Percentiles rank a stretch among this genome's conserved stretches.
phyloP scores from a whole-genome alignment of 2,888 invertebrate genomes.

The Platycheirus rosarum region DNA sequence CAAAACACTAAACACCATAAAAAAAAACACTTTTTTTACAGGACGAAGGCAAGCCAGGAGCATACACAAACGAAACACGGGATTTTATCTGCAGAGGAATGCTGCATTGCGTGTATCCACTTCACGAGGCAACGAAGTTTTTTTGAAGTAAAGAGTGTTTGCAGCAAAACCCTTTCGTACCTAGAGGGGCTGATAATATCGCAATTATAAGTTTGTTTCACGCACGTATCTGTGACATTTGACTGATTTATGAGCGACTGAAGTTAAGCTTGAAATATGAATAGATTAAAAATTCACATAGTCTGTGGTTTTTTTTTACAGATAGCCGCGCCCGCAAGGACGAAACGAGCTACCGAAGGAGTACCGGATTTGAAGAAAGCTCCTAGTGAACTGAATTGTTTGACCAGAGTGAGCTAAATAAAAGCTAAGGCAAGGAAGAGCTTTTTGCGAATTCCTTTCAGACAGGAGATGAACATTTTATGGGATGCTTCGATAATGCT shows the following conservation, averaged over 20 bases:
- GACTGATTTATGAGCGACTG: conserved; percentile 2
- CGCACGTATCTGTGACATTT: conserved; percentile 39
- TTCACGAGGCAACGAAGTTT: conserved; percentile 37
- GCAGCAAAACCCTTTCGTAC: conserved; percentile 43
- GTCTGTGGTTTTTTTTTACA: conserved; percentile 9
- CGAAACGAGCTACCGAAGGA: conserved; percentile 38
- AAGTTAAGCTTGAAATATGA: conserved; percentile 21
- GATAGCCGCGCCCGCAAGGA: conserved; percentile 68
- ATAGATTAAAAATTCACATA: conserved; percentile 29
- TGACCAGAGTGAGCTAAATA: conserved; percentile 60
- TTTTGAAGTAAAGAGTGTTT: conserved; percentile 49
- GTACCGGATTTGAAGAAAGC: conserved; percentile 72
- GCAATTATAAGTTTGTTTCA: conserved; percentile 15
- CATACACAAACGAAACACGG: conserved; percentile 60
- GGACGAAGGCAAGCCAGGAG: conserved; percentile 46
- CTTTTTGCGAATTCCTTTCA: conserved; percentile 37
- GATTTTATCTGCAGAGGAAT: conserved; percentile 76
- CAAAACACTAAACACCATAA: conserved; percentile 26
- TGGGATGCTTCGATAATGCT: conserved; percentile 15
- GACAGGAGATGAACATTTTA: not conserved
- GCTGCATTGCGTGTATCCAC: conserved; percentile 76
- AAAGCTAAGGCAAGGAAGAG: conserved; percentile 60
- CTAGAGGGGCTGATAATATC: conserved; percentile 15
- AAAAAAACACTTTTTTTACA: conserved; percentile 31
- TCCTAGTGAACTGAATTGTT: conserved; percentile 72